phyloP scores from a whole-genome alignment of 2,113 vertebrate species.

The Rhabdornis inornatus region DNA sequence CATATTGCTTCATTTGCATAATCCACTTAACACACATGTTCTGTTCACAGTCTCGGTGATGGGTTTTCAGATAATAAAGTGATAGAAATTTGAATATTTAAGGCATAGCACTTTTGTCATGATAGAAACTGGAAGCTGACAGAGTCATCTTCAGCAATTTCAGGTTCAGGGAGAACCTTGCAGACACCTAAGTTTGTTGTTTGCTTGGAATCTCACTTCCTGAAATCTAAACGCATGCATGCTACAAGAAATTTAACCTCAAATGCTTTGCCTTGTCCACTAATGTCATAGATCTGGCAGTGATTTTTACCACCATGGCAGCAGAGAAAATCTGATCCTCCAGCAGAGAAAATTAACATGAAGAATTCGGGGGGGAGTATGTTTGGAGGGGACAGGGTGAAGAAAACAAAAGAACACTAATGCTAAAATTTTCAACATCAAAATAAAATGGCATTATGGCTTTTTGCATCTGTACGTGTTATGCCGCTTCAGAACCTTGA shows the following conservation, averaged over 20 bases:
- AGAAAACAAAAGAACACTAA: not conserved
- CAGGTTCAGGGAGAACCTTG: not conserved
- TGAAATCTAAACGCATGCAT: not conserved
- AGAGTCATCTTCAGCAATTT: not conserved
- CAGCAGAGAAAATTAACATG: not conserved
- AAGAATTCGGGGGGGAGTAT: fast-evolving
- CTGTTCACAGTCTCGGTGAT: not conserved
- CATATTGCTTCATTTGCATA: not conserved
- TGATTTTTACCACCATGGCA: not conserved
- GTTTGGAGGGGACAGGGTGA: not conserved
- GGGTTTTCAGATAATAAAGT: not conserved
- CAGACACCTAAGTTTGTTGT: not conserved
- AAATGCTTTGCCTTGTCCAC: not conserved
- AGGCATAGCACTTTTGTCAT: not conserved
- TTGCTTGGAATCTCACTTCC: not conserved
- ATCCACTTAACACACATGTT: not conserved
- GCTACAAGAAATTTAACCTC: not conserved
- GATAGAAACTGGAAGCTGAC: not conserved
- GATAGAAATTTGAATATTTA: not conserved
- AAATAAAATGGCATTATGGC: not conserved
- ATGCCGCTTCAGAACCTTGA: not conserved
- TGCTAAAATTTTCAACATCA: not conserved
- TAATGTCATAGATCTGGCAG: not conserved
- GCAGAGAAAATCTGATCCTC: not conserved
- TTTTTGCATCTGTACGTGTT: not conserved